Evolutionary conservation across 2,113 vertebrate species (phyloP), one percentile per base, ranked within the genome.

Genomic region (Corythaeola cristata): DNA sequence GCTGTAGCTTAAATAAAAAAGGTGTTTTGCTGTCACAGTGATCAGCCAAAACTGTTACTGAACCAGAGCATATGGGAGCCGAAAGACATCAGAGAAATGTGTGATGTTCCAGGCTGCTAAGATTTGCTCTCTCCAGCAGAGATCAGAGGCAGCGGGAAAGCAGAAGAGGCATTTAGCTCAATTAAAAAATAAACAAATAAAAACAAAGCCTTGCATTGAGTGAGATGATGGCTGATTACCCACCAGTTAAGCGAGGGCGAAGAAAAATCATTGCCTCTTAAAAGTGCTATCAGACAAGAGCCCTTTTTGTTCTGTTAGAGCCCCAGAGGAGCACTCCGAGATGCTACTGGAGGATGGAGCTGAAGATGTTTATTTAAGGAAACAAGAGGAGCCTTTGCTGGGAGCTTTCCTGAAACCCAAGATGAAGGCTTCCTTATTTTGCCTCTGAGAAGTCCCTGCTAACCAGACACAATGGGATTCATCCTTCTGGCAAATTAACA

Each of bases 111-210:
- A 52, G 37, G 59, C 87, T 94, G 84, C 84, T 95, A 76, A 78
- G 82, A 88, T 87, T 73, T 93, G 82, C 75, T 92, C 68, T 93
- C 87, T 94, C 72, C 85, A 92, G 88, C 64, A 80, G 89, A 94
- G 79, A 92, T 91, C 77, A 69, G 67, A 86, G 49, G 39, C 44
- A 85, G 62, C 17, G 5, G 13, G 67, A 85, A 88, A 75, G 59
- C 35, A 90, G 50, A 74, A 74, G 37, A 76, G 75, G 47, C 39
- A 63, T 92, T 92, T 71, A 91, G 85, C 58, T 44, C 53, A 87
- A 56, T 93, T 90, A 85, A 63, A 95, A 88, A 85, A 92, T 30
- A 92, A 93, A 62, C n/a, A 96, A 92, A 73, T n/a, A 80, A 95
- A 96, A 85, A 9, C 69, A 93, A 93, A 89, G 53, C 23, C 49